Evolutionary conservation across 2,113 vertebrate genomes (phyloP).

Genomic region (Aix galericulata): DNA sequence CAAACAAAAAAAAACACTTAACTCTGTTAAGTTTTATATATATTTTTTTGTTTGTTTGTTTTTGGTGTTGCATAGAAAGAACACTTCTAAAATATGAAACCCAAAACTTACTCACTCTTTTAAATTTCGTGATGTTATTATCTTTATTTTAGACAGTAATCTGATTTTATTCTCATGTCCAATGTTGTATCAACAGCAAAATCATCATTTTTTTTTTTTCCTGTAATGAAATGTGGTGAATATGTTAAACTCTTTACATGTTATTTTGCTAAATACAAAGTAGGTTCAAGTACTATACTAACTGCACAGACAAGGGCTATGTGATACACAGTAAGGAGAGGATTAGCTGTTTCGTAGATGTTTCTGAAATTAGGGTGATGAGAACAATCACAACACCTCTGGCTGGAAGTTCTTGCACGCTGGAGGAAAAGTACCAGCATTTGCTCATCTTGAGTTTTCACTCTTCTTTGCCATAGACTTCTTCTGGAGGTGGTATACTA

Average conservation of each 20-base stretch:
- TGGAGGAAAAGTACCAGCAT: not conserved
- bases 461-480: not conserved
- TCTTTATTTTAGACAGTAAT: not conserved
- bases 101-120: accelerated
- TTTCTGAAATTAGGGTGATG: not conserved
- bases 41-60: not conserved
- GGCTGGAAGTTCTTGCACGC: not conserved
- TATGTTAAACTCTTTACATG: not conserved
- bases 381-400: not conserved
- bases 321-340: not conserved
- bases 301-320: not conserved
- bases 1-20: not conserved
- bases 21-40: too few relatives aligned
- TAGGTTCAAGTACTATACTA: not conserved
- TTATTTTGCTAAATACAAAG: not conserved
- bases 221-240: not conserved
- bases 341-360: not conserved
- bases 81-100: not conserved
- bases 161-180: not conserved
- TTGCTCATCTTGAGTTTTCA: not conserved
- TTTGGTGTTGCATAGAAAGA: not conserved
- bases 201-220: not conserved
- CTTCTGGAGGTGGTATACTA: not conserved
- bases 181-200: not conserved
- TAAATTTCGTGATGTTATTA: not conserved